Conservation (phyloP, 2,888 invertebrate genomes). For the Tachina lurida region DNA sequence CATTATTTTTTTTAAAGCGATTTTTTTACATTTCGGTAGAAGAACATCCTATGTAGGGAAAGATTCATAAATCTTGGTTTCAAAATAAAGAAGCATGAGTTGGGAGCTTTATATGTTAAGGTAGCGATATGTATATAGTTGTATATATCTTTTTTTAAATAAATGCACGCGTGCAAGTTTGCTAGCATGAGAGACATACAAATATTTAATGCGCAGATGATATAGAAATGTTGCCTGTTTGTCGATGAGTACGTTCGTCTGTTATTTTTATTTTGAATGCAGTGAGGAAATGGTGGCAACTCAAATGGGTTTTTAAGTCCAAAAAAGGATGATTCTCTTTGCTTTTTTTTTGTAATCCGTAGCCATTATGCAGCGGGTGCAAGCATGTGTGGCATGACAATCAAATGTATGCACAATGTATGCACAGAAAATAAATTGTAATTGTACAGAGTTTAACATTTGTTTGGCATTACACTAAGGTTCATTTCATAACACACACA, state of each 20-base stretch:
- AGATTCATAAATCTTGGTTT: too few species aligned
- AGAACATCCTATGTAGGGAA: too few species aligned
- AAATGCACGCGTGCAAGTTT: background rate
- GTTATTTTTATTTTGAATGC: background rate
- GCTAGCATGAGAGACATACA: conserved; percentile 20
- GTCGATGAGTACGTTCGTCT: background rate
- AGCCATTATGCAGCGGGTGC: background rate
- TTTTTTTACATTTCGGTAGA: too few species aligned
- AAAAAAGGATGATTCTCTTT: conserved; percentile 21
- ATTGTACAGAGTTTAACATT: conserved; percentile 19
- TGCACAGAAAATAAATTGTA: conserved; percentile 20
- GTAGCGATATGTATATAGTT: too few species aligned
- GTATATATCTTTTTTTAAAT: too few species aligned
- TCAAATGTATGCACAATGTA: conserved; percentile 6
- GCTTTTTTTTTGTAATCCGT: background rate
- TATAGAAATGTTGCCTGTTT: conserved; percentile 32
- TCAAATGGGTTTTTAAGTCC: conserved; percentile 33
- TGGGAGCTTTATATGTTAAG: too few species aligned
- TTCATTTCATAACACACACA: background rate
- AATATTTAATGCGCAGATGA: conserved; percentile 57
- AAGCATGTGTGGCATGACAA: background rate
- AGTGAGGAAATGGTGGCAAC: background rate
- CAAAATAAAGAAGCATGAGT: too few species aligned
- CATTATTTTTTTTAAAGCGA: too few species aligned
- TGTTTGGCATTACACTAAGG: background rate